These are phyloP conservation scores for Drosophila aff. DNA, from an alignment of 1,140 invertebrate species.

Conservation along the genomic window DNA sequence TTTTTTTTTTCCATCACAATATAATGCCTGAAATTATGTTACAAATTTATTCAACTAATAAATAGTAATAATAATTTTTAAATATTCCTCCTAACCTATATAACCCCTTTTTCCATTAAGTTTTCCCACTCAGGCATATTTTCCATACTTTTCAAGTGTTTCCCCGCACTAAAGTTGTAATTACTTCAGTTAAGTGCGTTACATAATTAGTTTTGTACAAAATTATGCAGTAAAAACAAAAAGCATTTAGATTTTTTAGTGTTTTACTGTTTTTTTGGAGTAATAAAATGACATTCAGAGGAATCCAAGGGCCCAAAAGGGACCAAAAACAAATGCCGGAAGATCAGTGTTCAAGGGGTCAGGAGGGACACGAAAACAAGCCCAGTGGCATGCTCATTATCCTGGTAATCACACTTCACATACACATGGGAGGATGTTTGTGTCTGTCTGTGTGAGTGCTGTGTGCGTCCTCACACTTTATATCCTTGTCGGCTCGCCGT, in stretches of 20 bases:
- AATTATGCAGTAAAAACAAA: constrained; percentile 10
- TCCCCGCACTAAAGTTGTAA: neutral
- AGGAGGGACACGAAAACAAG: neutral
- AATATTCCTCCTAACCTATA: too few species aligned
- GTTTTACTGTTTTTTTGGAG: neutral
- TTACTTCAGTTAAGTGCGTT: constrained; percentile 8
- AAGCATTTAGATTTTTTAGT: neutral
- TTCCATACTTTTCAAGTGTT: neutral
- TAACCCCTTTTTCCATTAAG: neutral
- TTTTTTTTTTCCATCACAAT: neutral
- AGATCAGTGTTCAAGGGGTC: constrained; percentile 6
- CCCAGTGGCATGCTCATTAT: constrained; percentile 28
- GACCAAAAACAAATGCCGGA: neutral
- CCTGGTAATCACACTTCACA: constrained; percentile 29
- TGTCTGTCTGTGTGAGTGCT: too few species aligned
- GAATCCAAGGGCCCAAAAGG: neutral
- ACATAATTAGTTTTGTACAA: constrained; percentile 16
- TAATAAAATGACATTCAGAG: neutral
- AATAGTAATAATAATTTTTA: neutral
- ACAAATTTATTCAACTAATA: neutral
- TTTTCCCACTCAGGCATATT: neutral
- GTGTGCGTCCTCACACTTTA: constrained; percentile 3
- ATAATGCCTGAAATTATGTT: neutral
- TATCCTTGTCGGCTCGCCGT: constrained; percentile 21
- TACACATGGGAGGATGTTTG: neutral